Base-by-base conservation (phyloP, 2,113 vertebrate species). In the Ranitomeya imitator region DNA sequence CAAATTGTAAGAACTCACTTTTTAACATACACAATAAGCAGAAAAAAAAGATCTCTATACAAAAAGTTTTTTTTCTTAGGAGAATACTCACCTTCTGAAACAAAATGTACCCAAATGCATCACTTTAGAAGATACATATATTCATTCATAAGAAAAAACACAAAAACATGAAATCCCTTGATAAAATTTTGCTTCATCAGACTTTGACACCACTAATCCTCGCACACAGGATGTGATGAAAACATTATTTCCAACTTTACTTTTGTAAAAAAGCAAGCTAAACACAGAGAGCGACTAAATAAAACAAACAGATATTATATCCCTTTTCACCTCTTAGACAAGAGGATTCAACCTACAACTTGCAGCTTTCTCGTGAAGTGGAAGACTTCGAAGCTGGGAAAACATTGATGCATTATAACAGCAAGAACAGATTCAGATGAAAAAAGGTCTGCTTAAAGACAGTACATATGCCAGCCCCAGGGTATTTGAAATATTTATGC, bases 401-500 rank as follows among this genome's bases (percentile, higher is more conserved):
- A 86, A 55, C 85, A n/a, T 0, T 80, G 88, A 89, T 90, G 89
- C 90, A 65, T 45, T 92, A 51, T 89, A 90, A 88, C 74, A 86
- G 90, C 59, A 88, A 93, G 88, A 93, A 92, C 90, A 94, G 91
- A 94, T 86, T 92, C 89, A 93, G 91, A 95, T 95, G 94, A 95
- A 94, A 95, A 95, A 94, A 92, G 91, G 89, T 92, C 88, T 93
- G 85, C 90, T 93, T 93, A 93, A 95, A 95, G 93, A 94, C 74
- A 92, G 94, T 91, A 93, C 92, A 93, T 90, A 92, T 93, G 90
- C 91, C 89, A 93, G 93, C 95, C 94, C 90, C 87, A 88, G 92
- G 95, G 92, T 91, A 91, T 93, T 93, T 95, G 92, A 95, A 96
- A 96, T 95, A 96, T 96, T 96, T 95, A 96, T 95, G 86, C 88